Base-by-base conservation (phyloP, 2,888 invertebrate genomes). In the Pristionchus mayeri region DNA sequence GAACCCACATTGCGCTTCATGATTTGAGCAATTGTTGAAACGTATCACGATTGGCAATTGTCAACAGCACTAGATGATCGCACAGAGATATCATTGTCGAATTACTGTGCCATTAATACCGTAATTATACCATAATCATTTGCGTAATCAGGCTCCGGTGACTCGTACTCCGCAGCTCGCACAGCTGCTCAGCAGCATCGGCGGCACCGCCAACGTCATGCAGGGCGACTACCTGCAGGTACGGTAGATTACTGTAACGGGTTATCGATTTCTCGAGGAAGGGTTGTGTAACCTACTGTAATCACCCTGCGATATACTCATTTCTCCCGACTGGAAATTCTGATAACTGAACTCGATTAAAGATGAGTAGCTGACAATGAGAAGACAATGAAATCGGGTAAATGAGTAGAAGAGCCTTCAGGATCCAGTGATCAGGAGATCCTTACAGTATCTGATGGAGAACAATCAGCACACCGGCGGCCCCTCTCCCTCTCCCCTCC, bases 151-250 rank as follows among this genome's bases (percentile, higher is more conserved):
- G 67, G n/a, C 40, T 13, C 40, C 67, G 21, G 67, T 67, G 21
- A 40, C 18, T 2, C 67, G 67, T 40, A 40, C 67, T n/a, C 44
- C 75, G 2, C 30, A 30, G 50, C 27, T 50, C 30, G 21, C 78
- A 1, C 30, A 30, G 27, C 37, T 78, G 27, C 50, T 80, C 18
- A 57, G 84, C 75, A 50, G 83, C 63, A 86, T 88, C 37, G 86
- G 89, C 78, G 89, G 86, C 75, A 90, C 90, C 57, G 90, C 89
- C 48, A 90, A 90, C 78, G 87, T 90, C 18, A 84, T 88, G 16
- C 57, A 87, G 52, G 88, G 88, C 84, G 85, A 88, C 76, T 88
- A 87, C 83, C 87, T 87, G 83, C 86, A 87, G 86, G 81, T 81
- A 40, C 30, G 24, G 24, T 76, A 44, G 6, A 13, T 7, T 2